Base-by-base conservation (phyloP, 2,113 vertebrate genomes). In the Heterochromis multidens region DNA sequence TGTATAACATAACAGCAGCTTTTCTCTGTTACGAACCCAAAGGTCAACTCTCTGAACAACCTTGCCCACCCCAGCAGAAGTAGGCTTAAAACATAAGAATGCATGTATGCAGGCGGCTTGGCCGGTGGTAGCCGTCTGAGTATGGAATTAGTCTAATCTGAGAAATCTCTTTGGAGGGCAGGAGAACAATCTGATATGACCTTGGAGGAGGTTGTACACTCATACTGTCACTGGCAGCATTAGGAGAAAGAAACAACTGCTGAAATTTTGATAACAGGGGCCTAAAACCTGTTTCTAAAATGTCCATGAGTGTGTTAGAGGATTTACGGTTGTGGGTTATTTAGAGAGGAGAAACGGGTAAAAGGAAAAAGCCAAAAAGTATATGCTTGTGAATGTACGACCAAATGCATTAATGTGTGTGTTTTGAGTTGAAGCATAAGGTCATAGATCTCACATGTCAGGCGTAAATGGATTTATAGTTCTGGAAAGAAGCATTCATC, bases 81-180 rank as follows among this genome's bases (percentile, higher is more conserved):
- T 60, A 40, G 82, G 84, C 61, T 37, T 80, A 65, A 72, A 23
- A 63, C 85, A 86, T 85, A 80, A 83, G 85, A 87, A 90, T 84
- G 87, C 80, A 92, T 89, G 74, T 62, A 90, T 83, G 87, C 86
- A 82, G 86, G 87, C 60, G 33, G 80, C 88, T 63, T 29, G 46
- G 70, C 87, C 49, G 17, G 82, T 57, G 74, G 83, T 84, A 6
- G 79, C 84, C 31, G 35, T 83, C 89, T 77, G 82, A 90, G 84
- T 83, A 1, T 65, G 84, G 77, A 77, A 81, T 91, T 85, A n/a
- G 77, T 89, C 63, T 92, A 91, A 93, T 95, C 92, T 92, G 86
- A 46, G 35, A 79, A 81, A 93, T 93, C 90, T 93, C 85, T n/a
- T 52, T 63, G 74, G 59, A 78, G 85, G 31, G 82, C 80, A 40